Base-by-base conservation (phyloP, 2,888 invertebrate genomes). In the Megamerina dolium region DNA sequence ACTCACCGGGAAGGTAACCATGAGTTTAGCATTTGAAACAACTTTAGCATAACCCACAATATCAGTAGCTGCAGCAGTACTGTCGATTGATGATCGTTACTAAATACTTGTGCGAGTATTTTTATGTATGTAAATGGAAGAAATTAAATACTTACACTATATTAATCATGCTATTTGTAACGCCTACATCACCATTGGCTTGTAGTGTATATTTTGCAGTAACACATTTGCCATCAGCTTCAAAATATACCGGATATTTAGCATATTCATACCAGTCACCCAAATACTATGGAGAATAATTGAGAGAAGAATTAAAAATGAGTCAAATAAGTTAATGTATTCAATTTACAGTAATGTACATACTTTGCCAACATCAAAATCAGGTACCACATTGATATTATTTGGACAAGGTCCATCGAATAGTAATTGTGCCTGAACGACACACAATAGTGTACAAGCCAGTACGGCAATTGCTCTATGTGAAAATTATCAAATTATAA, bases 241-340 rank as follows among this genome's bases (percentile, higher is more conserved):
- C 79, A 63, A 83, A 82, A 27, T 83, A 56, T 6, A 80, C 77
- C 60, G 84, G 83, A 62, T 85, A 86, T 56, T 81, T 78, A 61
- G 83, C 80, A 9, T 76, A 77, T 66, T 86, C 85, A 59, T 80
- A 85, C 85, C 85, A 87, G 59, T 75, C 77, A 26, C 86, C 85
- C 54, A 81, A 58, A 58, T 81, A 83, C 82, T 41, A 27, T 14
- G 12, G 10, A 21, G 14, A 23, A 20, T n/a, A 30, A 30, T 30
- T 12, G 16, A 31, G 16, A n/a, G n/a, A n/a, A n/a, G n/a, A n/a
- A n/a, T n/a, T n/a, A n/a, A n/a, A n/a, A n/a, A n/a, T n/a, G n/a
- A n/a, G n/a, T n/a, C n/a, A n/a, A n/a, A n/a, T n/a, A n/a, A n/a
- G n/a, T n/a, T n/a, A n/a, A 31, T 16, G 16, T 31, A 6, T 31